These are phyloP conservation scores for Ichneumoninae sp. DNA, from an alignment of 2,888 invertebrate genomes.

Conservation along the genomic window DNA sequence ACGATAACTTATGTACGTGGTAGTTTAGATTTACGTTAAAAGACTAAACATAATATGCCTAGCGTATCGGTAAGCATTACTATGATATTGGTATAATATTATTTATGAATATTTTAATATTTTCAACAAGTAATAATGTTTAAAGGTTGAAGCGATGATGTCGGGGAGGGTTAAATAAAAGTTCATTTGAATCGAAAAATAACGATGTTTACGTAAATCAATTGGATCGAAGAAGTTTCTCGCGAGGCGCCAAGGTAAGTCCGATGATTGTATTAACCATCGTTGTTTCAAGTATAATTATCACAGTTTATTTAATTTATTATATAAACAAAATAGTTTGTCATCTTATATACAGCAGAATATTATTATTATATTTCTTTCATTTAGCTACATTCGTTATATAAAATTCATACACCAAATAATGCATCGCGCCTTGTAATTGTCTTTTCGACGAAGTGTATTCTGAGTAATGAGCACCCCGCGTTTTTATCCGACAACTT, in stretches of 20 bases:
- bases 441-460: constrained; percentile 16
- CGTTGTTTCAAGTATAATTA: constrained; percentile 64
- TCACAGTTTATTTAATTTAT: constrained; percentile 75
- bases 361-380: constrained; percentile 51
- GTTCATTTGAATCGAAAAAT: constrained; percentile 42
- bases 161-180: constrained; percentile 65
- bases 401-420: constrained; percentile 71
- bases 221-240: not conserved
- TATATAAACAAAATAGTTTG: constrained; percentile 80
- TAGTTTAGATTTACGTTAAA: constrained; percentile 80
- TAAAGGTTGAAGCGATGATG: constrained; percentile 72
- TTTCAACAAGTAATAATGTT: constrained; percentile 77
- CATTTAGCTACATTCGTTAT: constrained; percentile 50
- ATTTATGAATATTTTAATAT: constrained; percentile 83
- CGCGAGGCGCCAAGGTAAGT: not conserved
- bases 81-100: constrained; percentile 80
- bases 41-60: constrained; percentile 81
- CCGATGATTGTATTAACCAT: not conserved
- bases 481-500: not conserved
- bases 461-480: constrained; percentile 30
- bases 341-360: constrained; percentile 76
- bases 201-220: not conserved
- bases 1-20: constrained; percentile 79
- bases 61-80: constrained; percentile 77
- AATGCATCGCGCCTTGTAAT: constrained; percentile 33